Base-by-base conservation (phyloP, 2,888 invertebrate genomes). In the Oligia fasciuncula region DNA sequence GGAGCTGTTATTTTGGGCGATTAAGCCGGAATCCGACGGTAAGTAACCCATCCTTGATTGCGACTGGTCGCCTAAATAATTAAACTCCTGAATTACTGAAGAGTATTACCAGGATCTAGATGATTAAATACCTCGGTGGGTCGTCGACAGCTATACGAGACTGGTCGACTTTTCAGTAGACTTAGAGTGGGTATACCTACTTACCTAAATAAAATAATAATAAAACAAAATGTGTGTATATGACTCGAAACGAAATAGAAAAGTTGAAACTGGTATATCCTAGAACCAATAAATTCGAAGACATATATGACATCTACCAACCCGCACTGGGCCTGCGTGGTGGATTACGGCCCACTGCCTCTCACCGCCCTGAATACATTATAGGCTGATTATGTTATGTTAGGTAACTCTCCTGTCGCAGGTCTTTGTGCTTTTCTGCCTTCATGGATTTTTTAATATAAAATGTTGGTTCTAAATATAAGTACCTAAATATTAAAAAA, bases 61-160 rank as follows among this genome's bases (percentile, higher is more conserved):
- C 80, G 82, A 72, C 82, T 82, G 85, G 79, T 79, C 76, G 69
- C 75, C 87, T 79, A 79, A 80, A 87, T 88, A 88, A 87, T 88
- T 88, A 79, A 85, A 83, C 76, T 71, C 79, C 73, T 67, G 35
- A 81, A 87, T 87, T 83, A 83, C 77, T 79, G 76, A 77, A 78
- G 79, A 79, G 77, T 80, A 87, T 89, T 85, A 77, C 83, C 71
- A 72, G 85, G 74, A 80, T 81, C 77, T 71, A 76, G 77, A 74
- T 71, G 79, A 82, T 87, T 77, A 76, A 77, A 74, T 79, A 63
- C 75, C 77, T 62, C 62, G 62, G n/a, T 43, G 54, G 77, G 68
- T 62, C 69, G 54, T 46, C 46, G 46, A 46, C 51, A 76, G 68
- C 43, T 57, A 49, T 43, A 29, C 5, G 43, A 68, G 43, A 40